phyloP scores from a whole-genome alignment of 2,797 vertebrate genomes.

The Cossypha polioptera region DNA sequence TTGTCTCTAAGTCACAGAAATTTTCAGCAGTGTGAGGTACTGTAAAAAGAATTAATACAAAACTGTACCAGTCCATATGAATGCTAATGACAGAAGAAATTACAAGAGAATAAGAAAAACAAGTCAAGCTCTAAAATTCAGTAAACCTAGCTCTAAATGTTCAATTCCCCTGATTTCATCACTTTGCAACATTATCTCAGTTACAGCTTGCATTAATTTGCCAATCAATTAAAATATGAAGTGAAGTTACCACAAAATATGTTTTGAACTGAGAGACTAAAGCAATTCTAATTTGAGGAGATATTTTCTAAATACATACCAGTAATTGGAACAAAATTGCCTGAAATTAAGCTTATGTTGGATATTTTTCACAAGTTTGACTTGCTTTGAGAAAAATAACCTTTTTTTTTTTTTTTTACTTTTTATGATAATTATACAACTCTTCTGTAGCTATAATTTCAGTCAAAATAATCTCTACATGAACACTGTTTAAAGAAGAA shows the following conservation, averaged over 20 bases:
- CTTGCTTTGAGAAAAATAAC: neutral
- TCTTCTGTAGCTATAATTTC: neutral
- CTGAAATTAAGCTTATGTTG: neutral
- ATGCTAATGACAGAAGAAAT: neutral
- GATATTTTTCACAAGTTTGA: neutral
- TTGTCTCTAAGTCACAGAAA: neutral
- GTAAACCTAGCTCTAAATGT: neutral
- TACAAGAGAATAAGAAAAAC: neutral
- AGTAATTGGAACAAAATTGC: slow-evolving; percentile 9
- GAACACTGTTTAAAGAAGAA: neutral
- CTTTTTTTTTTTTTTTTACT: neutral
- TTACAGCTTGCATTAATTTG: slow-evolving; percentile 8
- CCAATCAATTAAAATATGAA: slow-evolving; percentile 24
- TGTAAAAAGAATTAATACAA: neutral
- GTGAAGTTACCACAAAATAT: neutral
- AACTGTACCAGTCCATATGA: neutral
- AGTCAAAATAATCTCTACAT: neutral
- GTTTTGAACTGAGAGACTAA: neutral
- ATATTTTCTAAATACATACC: slow-evolving; percentile 2
- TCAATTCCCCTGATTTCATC: neutral
- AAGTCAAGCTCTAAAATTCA: neutral
- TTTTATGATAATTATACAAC: neutral
- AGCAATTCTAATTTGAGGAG: neutral
- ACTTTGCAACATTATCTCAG: neutral
- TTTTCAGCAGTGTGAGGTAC: neutral